Percentiles rank a stretch among this genome's conserved stretches.
These are phyloP conservation scores for Polyergus mexicanus DNA, from an alignment of 1,140 invertebrate species.

Conservation along the genomic window DNA sequence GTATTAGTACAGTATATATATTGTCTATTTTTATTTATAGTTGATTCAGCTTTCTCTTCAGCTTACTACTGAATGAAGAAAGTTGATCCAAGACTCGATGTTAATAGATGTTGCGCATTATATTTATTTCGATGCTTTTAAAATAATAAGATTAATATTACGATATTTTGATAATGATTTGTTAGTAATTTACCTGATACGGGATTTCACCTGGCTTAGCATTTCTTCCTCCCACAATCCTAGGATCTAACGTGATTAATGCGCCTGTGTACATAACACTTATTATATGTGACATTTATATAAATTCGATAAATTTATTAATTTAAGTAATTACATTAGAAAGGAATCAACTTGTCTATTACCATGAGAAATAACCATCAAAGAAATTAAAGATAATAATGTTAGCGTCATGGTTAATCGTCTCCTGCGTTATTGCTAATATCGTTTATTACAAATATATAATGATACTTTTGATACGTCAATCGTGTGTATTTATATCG, in stretches of 20 bases:
- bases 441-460: background rate
- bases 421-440: background rate
- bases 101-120: background rate
- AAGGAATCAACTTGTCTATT: background rate
- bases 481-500: background rate
- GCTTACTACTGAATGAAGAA: background rate
- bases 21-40: background rate
- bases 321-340: background rate
- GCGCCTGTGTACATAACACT: background rate
- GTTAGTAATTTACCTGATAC: constrained; percentile 71
- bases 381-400: background rate
- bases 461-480: background rate
- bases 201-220: constrained; percentile 74
- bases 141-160: background rate
- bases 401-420: background rate
- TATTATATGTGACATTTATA: background rate
- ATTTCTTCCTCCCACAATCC: constrained; percentile 70
- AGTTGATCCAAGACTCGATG: background rate
- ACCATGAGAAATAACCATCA: constrained; percentile 13
- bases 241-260: background rate
- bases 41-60: background rate
- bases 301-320: background rate
- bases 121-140: background rate
- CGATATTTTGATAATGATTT: background rate
- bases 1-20: too few relatives aligned